Evolutionary conservation across 1,140 invertebrate species (phyloP).

Genomic region (fruit fly (Drosophila melanogaster)): DNA sequence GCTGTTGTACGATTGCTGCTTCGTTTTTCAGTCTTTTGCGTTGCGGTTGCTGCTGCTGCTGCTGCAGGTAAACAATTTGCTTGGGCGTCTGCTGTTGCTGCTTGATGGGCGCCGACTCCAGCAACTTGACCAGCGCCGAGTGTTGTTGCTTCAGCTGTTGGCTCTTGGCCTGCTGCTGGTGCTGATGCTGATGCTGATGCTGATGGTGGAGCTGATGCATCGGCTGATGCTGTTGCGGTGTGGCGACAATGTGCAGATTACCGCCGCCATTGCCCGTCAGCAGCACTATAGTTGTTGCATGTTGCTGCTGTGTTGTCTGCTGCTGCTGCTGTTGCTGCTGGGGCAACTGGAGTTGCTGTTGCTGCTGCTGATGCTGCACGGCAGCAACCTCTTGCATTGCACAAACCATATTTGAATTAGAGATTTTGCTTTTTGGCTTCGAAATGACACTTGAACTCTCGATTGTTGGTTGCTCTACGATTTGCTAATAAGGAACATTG

Average conservation of each 20-base stretch:
- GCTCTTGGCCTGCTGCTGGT: conserved; percentile 65
- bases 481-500: conserved; percentile 83
- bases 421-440: conserved; percentile 72
- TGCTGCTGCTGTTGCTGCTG: conserved; percentile 42
- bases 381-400: conserved; percentile 77
- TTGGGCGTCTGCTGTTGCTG: conserved; percentile 65
- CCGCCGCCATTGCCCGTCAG: conserved; percentile 50
- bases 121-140: conserved; percentile 80
- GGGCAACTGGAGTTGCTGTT: conserved; percentile 25
- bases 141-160: conserved; percentile 81
- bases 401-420: conserved; percentile 80
- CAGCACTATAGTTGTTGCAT: conserved; percentile 71
- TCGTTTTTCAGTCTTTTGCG: conserved; percentile 84
- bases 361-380: conserved; percentile 52
- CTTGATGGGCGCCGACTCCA: conserved; percentile 79
- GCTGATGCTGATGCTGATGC: conserved; percentile 30
- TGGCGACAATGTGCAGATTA: conserved; percentile 64
- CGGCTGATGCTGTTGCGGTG: conserved; percentile 50
- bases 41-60: conserved; percentile 71
- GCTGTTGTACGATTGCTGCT: conserved; percentile 64
- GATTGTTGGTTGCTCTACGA: conserved; percentile 68
- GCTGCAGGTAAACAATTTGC: conserved; percentile 75
- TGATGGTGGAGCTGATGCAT: conserved; percentile 24
- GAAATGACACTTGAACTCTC: conserved; percentile 80
- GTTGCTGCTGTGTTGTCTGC: conserved; percentile 52